phyloP scores from a whole-genome alignment of 1,140 invertebrate genomes.

The Oryzaephilus surinamensis region DNA sequence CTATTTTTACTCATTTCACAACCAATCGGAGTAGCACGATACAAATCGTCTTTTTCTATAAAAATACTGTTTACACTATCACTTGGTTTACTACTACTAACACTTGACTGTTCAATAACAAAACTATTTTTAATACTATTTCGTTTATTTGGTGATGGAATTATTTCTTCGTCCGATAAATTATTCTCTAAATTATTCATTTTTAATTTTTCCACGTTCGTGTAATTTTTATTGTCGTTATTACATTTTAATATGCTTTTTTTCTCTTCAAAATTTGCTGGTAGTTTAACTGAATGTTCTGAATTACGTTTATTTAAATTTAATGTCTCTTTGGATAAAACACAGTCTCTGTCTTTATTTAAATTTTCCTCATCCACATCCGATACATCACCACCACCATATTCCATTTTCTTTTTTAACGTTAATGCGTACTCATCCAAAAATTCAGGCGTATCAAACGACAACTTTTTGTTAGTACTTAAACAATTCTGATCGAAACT shows the following conservation, averaged over 20 bases:
- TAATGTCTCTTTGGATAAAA: slow-evolving; percentile 32
- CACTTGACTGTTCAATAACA: slow-evolving; percentile 12
- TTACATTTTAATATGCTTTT: slow-evolving; percentile 29
- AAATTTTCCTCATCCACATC: slow-evolving; percentile 14
- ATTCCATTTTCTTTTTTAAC: slow-evolving; percentile 26
- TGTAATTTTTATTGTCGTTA: slow-evolving; percentile 19
- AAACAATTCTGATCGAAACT: slow-evolving; percentile 34
- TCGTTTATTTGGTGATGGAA: slow-evolving; percentile 11
- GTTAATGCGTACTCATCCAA: slow-evolving; percentile 31
- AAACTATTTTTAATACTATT: slow-evolving; percentile 16
- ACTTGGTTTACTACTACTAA: slow-evolving; percentile 9
- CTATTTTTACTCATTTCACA: slow-evolving; percentile 17
- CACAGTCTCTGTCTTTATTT: slow-evolving; percentile 18
- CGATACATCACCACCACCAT: slow-evolving; percentile 10
- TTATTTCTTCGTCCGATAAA: slow-evolving; percentile 10
- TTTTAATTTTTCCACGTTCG: slow-evolving; percentile 18
- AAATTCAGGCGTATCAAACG: slow-evolving; percentile 31
- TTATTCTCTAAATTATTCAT: slow-evolving; percentile 15
- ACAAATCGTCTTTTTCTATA: slow-evolving; percentile 19
- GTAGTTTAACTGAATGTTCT: slow-evolving; percentile 29
- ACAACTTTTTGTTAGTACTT: slow-evolving; percentile 30
- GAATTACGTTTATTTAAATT: slow-evolving; percentile 34
- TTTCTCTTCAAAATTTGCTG: slow-evolving; percentile 23
- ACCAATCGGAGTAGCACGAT: slow-evolving; percentile 11
- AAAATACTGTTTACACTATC: slow-evolving; percentile 22